Evolutionary conservation across 2,888 invertebrate species (phyloP).

Genomic region (Eristalis arbustorum): DNA sequence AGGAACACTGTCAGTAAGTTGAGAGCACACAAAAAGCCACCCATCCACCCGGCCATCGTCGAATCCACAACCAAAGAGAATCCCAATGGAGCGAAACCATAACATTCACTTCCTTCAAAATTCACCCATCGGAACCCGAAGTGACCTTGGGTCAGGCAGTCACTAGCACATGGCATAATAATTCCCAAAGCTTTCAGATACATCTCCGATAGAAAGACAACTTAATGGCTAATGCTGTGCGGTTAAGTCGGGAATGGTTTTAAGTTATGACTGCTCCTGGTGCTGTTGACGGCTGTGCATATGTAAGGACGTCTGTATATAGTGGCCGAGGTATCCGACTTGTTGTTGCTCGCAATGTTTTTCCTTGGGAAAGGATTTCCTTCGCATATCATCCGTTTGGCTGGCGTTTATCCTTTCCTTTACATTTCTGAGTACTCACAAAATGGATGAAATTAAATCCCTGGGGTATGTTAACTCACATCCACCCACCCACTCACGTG

Average conservation of each 20-base stretch:
- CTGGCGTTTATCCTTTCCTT: background rate
- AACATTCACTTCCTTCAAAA: constrained; percentile 50
- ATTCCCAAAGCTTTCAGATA: constrained; percentile 66
- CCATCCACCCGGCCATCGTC: background rate
- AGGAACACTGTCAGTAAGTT: background rate
- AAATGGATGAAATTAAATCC: constrained; percentile 68
- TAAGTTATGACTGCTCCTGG: constrained; percentile 66
- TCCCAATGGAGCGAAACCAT: constrained; percentile 46
- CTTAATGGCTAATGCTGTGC: constrained; percentile 69
- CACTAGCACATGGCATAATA: constrained; percentile 65
- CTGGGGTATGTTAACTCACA: constrained; percentile 54
- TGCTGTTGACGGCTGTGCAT: background rate
- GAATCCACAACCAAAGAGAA: constrained; percentile 6
- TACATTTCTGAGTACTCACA: constrained; percentile 52
- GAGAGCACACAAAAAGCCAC: background rate
- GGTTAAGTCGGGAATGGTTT: constrained; percentile 68
- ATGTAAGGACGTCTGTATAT: background rate
- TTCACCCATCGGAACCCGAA: constrained; percentile 47
- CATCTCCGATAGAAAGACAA: constrained; percentile 55
- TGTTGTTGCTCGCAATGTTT: constrained; percentile 53
- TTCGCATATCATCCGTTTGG: constrained; percentile 6
- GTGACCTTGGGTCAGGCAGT: constrained; percentile 67
- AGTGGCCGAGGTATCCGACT: constrained; percentile 2
- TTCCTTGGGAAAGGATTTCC: constrained; percentile 43
- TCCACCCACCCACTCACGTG: background rate